Evolutionary conservation across 2,113 vertebrate genomes (phyloP).

Genomic region (Thamnophis sirtalis): DNA sequence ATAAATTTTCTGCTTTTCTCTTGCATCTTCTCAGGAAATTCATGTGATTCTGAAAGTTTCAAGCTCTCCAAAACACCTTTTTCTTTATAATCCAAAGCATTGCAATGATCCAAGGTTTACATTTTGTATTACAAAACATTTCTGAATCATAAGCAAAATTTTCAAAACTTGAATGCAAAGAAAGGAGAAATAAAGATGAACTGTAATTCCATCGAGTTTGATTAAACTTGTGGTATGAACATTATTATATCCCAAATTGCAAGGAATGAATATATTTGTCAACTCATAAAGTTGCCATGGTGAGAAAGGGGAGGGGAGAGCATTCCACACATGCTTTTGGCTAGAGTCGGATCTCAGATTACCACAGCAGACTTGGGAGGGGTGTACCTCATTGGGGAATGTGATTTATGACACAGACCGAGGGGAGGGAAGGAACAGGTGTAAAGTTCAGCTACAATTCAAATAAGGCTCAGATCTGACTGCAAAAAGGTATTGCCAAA

Average conservation of each 20-base stretch:
- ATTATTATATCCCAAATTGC: background rate
- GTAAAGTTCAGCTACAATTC: no score
- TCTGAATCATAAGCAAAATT: background rate
- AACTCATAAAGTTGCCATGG: no score
- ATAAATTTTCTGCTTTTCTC: background rate
- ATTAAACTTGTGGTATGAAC: background rate
- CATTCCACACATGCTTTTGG: no score
- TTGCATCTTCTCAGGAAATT: background rate
- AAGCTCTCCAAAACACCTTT: background rate
- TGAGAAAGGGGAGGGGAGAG: no score
- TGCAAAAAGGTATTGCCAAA: no score
- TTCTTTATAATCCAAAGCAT: background rate
- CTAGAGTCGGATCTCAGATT: no score
- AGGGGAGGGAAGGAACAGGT: no score
- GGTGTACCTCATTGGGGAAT: no score
- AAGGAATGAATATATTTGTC: background rate
- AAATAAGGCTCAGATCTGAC: no score
- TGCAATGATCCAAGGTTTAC: background rate
- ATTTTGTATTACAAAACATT: background rate
- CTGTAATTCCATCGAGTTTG: background rate
- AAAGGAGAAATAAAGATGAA: background rate
- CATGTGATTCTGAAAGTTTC: background rate
- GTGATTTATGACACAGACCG: no score
- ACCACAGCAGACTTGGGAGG: no score
- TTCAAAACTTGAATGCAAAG: background rate